Percentiles rank a stretch among this genome's conserved stretches.
phyloP scores from a whole-genome alignment of 2,113 vertebrate genomes.

The Fregetta grallaria region DNA sequence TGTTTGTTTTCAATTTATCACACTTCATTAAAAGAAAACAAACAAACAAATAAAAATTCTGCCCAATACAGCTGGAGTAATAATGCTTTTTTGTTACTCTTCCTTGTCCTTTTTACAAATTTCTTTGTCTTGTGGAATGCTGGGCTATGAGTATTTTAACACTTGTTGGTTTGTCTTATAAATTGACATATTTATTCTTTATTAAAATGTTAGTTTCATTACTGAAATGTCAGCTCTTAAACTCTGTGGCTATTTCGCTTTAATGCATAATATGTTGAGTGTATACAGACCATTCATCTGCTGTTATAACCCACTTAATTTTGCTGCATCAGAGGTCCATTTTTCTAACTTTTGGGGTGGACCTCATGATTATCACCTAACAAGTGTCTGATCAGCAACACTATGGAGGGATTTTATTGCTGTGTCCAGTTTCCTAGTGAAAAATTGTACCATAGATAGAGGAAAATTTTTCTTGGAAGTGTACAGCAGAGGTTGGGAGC shows the following conservation, averaged over 20 bases:
- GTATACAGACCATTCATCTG: not conserved
- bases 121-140: not conserved
- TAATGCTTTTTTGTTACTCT: not conserved
- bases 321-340: not conserved
- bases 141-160: not conserved
- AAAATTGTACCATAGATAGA: not conserved
- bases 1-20: not conserved
- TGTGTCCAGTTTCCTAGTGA: not conserved
- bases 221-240: not conserved
- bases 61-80: not conserved
- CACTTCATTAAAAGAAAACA: not conserved
- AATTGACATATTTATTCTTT: not conserved
- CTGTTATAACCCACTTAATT: not conserved
- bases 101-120: not conserved
- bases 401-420: not conserved
- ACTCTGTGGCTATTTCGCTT: not conserved
- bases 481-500: not conserved
- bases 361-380: not conserved
- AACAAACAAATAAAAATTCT: not conserved
- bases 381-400: not conserved
- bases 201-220: not conserved
- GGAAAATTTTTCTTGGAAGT: not conserved
- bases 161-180: not conserved
- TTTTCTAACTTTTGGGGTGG: not conserved
- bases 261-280: not conserved